A percentile compares a stretch with the other conserved stretches of the same genome.
Evolutionary conservation across 1,140 invertebrate genomes (phyloP).

Genomic region (Trichomalopsis sarcophagae): DNA sequence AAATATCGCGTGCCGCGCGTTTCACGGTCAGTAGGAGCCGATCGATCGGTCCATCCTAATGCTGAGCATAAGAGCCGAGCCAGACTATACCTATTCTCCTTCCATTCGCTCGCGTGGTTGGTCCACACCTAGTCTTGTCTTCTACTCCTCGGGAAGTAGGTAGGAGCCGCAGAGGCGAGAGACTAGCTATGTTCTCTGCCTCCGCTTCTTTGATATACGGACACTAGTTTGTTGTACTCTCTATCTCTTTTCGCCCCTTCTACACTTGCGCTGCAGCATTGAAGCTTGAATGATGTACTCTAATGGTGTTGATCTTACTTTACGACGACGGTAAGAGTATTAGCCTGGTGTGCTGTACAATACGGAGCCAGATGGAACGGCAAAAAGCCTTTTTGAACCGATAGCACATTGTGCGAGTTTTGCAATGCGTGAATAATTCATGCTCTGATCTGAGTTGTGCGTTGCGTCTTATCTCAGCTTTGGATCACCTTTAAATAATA

Average conservation of each 20-base stretch:
- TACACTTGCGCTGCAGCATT: conserved; percentile 18
- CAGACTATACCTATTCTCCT: not conserved
- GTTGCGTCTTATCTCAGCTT: too few relatives aligned
- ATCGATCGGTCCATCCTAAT: conserved; percentile 10
- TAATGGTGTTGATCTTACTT: conserved; percentile 31
- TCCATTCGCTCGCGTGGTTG: not conserved
- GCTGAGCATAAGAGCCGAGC: not conserved
- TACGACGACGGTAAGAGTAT: not conserved
- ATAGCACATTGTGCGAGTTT: too few relatives aligned
- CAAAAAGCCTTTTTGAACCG: too few relatives aligned
- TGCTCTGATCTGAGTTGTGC: too few relatives aligned
- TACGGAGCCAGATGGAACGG: not conserved
- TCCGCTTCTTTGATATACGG: not conserved
- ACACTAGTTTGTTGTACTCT: not conserved
- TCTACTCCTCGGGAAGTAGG: conserved; percentile 14
- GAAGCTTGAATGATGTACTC: not conserved
- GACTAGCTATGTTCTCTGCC: not conserved
- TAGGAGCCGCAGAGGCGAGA: not conserved
- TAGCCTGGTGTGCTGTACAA: not conserved
- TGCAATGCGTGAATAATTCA: too few relatives aligned
- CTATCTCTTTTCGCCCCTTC: conserved; percentile 22
- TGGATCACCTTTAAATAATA: too few relatives aligned
- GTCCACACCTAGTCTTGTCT: not conserved
- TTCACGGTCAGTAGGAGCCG: not conserved
- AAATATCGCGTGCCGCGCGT: not conserved